A percentile compares a stretch with the other conserved stretches of the same genome.
phyloP scores from a whole-genome alignment of 35 echinoderm and acorn worm species.

The Stichopus chloronotus region DNA sequence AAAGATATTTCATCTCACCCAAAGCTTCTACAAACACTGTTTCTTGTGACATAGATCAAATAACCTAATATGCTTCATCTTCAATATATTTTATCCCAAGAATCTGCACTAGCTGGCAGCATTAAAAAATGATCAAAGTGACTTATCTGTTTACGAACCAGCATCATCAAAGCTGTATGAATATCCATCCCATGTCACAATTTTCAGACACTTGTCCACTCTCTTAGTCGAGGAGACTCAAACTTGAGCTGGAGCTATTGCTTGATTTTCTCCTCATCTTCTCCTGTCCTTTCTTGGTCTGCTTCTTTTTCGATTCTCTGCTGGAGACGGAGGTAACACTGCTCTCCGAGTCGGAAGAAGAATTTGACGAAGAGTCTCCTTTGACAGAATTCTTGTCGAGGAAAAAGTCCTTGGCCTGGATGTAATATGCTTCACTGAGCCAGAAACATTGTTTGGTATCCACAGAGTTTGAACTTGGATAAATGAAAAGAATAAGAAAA shows the following conservation, averaged over 20 bases:
- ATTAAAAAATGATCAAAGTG: too few relatives aligned
- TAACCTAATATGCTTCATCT: too few relatives aligned
- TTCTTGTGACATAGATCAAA: too few relatives aligned
- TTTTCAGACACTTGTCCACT: neutral
- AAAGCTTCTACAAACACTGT: too few relatives aligned
- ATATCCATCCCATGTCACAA: neutral
- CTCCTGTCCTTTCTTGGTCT: constrained; percentile 1
- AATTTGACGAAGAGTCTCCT: neutral
- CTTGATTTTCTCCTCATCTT: constrained; percentile 1
- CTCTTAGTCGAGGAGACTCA: constrained; percentile 40
- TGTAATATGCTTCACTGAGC: constrained; percentile 87
- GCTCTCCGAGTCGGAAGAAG: constrained; percentile 40
- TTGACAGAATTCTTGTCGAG: constrained; percentile 35
- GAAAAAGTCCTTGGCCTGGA: constrained; percentile 68
- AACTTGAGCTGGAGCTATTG: constrained; percentile 48
- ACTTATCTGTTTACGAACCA: too few relatives aligned
- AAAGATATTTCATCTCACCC: too few relatives aligned
- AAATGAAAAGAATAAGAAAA: neutral
- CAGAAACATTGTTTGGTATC: constrained; percentile 92
- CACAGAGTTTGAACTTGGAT: constrained; percentile 74
- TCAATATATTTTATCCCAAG: too few relatives aligned
- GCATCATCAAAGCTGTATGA: too few relatives aligned
- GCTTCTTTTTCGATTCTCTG: neutral
- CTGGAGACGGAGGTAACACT: constrained; percentile 10
- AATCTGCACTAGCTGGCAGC: too few relatives aligned